Evolutionary conservation across 1,140 invertebrate genomes (phyloP).

Genomic region (Panagrolaimus sp.): DNA sequence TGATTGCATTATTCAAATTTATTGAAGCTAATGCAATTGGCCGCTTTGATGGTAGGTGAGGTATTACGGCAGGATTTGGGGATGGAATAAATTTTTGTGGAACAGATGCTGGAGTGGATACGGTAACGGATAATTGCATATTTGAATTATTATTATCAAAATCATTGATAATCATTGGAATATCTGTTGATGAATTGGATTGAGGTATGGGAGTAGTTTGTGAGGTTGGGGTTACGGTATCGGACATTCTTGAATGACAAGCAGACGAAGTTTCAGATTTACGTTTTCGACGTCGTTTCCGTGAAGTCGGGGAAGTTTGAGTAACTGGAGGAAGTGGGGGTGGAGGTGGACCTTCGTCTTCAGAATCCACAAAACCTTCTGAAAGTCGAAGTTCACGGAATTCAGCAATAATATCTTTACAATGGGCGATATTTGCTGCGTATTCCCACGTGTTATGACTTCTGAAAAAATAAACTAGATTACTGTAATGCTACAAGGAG

Average conservation of each 20-base stretch:
- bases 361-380: constrained; percentile 9
- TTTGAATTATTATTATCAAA: background rate
- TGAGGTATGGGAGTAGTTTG: background rate
- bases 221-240: background rate
- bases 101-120: too few species aligned
- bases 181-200: too few species aligned
- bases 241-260: background rate
- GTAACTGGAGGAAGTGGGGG: too few species aligned
- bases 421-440: background rate
- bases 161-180: too few species aligned
- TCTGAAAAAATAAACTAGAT: background rate
- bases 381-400: constrained; percentile 5
- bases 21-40: too few species aligned
- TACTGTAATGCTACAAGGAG: too few species aligned
- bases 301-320: too few species aligned
- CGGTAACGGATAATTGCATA: too few species aligned
- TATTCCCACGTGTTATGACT: constrained; percentile 15
- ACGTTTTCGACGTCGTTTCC: background rate
- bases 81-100: too few species aligned
- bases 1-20: background rate
- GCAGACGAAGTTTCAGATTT: constrained; percentile 8
- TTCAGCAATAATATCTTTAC: background rate
- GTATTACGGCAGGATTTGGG: too few species aligned
- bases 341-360: background rate
- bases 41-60: too few species aligned